A percentile compares a stretch with the other conserved stretches of the same genome.
Conservation (phyloP, 2,113 vertebrate genomes). For the Equus quagga region DNA sequence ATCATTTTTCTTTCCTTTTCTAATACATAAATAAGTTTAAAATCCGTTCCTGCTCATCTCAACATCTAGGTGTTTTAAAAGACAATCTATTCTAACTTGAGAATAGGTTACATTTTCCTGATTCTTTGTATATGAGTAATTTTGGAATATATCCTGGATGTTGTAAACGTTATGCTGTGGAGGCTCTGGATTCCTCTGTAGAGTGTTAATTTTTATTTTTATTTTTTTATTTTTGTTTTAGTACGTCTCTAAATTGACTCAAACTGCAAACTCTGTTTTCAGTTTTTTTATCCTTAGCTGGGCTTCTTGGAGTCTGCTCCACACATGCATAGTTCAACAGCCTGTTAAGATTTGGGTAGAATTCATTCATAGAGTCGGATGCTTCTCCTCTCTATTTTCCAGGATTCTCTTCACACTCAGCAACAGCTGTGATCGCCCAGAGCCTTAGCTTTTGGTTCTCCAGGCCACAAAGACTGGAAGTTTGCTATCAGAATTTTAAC, state of each 20-base stretch:
- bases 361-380: neutral
- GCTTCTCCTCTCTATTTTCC: neutral
- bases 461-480: neutral
- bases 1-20: neutral
- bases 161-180: neutral
- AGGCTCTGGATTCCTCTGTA: neutral
- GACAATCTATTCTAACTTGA: too few relatives aligned
- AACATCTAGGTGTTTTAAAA: neutral
- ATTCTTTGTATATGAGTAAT: neutral
- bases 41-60: neutral
- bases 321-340: neutral
- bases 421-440: neutral
- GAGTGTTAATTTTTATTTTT: neutral
- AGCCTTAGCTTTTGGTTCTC: neutral
- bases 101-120: neutral
- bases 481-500: constrained; percentile 10
- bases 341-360: neutral
- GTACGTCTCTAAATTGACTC: neutral
- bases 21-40: neutral
- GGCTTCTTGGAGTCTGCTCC: neutral
- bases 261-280: neutral
- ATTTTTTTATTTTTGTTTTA: neutral
- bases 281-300: neutral
- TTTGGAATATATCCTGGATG: neutral
- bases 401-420: neutral